Base-by-base conservation (phyloP, 2,888 invertebrate species). In the Acronicta psi region DNA sequence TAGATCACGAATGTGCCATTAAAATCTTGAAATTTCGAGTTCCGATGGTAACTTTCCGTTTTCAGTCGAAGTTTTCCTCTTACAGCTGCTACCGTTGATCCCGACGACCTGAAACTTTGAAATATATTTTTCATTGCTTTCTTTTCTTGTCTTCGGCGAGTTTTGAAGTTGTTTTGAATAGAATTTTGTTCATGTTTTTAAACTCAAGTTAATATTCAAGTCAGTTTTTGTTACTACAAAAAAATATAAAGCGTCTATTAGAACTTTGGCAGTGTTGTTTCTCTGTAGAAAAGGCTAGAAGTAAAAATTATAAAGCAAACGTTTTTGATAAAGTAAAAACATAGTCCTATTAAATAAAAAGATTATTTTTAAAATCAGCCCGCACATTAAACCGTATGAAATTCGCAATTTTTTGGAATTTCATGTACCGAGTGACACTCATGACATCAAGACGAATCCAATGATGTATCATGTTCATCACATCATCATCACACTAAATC, bases 1-100 rank as follows among this genome's bases (percentile, higher is more conserved):
- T 98, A 98, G 98, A 97, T 98, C 98, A 98, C 98, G 98, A 97
- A 97, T 97, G 98, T 96, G 97, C 97, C 96, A 93, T 79, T 58
- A 63, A 87, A 89, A 82, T 84, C 86, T 80, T 71, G 72, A 73
- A 81, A 65, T 70, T 73, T 68, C 71, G 58, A 72, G 67, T 78
- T 73, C 61, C 61, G 36, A 43, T 66, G 41, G 69, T 73, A 54
- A 52, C 51, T 38, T 59, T 58, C 18, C 13, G 29, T 13, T 37
- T 47, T 47, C 31, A 13, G 41, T n/a, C 25, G 23, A 68, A 63
- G 59, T 76, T 60, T 63, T 38, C 44, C 53, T 23, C 36, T 20
- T 54, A 59, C 65, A 65, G 66, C 60, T 62, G 59, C 43, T 53
- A 51, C 41, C 54, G 42, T 57, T 58, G 59, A 16, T 53, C 51